Evolutionary conservation across 2,113 vertebrate genomes (phyloP).

Genomic region (Pandion haliaetus): DNA sequence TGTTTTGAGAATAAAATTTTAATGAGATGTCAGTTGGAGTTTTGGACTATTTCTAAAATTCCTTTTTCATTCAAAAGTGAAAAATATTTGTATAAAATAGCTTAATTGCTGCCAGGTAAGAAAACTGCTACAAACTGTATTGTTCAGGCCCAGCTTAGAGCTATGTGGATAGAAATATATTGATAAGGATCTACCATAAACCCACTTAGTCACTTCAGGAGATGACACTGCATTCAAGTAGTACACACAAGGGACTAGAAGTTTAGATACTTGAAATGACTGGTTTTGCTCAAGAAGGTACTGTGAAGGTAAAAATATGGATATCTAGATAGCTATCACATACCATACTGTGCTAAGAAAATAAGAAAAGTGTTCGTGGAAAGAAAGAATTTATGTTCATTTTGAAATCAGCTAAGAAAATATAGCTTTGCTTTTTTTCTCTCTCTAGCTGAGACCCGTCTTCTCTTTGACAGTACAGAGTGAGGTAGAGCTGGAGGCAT

Average conservation of each 20-base stretch:
- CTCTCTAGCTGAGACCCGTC: neutral
- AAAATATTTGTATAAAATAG: neutral
- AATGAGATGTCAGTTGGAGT: neutral
- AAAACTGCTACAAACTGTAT: neutral
- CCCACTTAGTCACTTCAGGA: neutral
- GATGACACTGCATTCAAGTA: neutral
- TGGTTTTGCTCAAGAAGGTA: neutral
- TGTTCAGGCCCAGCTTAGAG: neutral
- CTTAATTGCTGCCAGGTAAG: neutral
- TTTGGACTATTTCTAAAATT: neutral
- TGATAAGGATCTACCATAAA: neutral
- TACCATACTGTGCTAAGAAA: neutral
- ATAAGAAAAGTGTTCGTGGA: neutral
- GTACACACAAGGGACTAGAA: neutral
- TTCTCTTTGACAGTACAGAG: neutral
- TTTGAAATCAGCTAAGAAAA: neutral
- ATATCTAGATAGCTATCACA: neutral
- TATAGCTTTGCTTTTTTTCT: neutral
- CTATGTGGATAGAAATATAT: neutral
- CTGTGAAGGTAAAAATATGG: neutral
- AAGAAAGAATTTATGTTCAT: neutral
- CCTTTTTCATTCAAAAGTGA: neutral
- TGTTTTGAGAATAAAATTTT: neutral
- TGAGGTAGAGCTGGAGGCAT: neutral
- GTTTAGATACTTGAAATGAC: neutral